These are phyloP conservation scores for Gryon sp. DNA, from an alignment of 1,140 invertebrate genomes.

Conservation along the genomic window DNA sequence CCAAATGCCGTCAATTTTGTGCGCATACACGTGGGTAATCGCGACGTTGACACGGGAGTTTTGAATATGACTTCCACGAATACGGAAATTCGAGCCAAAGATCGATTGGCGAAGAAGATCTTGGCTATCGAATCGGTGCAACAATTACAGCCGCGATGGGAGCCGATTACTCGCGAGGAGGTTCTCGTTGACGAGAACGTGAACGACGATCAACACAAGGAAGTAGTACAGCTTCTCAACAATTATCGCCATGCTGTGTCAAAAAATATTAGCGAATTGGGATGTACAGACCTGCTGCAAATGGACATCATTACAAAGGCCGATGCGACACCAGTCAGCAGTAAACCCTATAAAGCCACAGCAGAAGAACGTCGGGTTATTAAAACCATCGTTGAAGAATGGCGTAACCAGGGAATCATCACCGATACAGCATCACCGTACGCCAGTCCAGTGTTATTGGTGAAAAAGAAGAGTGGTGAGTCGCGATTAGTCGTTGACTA, in stretches of 20 bases:
- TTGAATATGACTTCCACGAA: not conserved
- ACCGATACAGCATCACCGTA: no score
- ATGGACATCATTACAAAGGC: conserved; percentile 21
- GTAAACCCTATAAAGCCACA: conserved; percentile 4
- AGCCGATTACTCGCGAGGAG: not conserved
- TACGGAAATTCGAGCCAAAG: no score
- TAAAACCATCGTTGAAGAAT: not conserved
- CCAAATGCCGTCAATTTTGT: conserved; percentile 2
- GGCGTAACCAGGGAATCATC: no score
- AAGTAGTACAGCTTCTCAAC: no score
- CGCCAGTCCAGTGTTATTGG: conserved; percentile 1
- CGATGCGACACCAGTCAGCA: not conserved
- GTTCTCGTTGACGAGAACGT: not conserved
- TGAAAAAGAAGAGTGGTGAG: not conserved
- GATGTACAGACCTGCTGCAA: not conserved
- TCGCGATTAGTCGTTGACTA: not conserved
- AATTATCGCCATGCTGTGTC: no score
- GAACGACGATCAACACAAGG: not conserved
- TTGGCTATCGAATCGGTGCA: no score
- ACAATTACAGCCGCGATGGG: not conserved
- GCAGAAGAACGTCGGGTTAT: conserved; percentile 2
- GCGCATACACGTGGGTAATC: not conserved
- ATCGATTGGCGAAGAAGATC: no score
- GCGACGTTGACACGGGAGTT: not conserved
- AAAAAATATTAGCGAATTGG: not conserved